Evolutionary conservation across 2,888 invertebrate species (phyloP).

Genomic region (Sialis lutaria): DNA sequence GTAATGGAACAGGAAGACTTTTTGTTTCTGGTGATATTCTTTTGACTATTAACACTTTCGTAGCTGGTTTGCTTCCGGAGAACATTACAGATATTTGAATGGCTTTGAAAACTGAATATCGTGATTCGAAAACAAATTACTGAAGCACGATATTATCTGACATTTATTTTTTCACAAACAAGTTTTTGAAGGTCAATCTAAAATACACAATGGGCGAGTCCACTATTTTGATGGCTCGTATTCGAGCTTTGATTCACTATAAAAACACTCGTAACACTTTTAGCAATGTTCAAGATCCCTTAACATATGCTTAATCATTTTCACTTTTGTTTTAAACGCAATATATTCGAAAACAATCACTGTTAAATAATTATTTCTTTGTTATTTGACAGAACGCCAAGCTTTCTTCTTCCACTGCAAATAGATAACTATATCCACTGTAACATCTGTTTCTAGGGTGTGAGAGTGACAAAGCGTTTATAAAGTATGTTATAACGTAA

Average conservation of each 20-base stretch:
- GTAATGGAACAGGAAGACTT: conserved; percentile 34
- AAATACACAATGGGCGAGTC: conserved; percentile 23
- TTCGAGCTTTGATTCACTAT: neutral
- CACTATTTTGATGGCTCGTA: conserved; percentile 14
- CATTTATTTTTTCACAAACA: neutral
- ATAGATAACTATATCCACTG: too few species aligned
- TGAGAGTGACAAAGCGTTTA: too few species aligned
- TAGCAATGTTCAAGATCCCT: conserved; percentile 2
- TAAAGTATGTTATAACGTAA: too few species aligned
- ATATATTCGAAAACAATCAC: neutral
- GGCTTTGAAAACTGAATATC: too few species aligned
- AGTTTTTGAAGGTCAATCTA: neutral
- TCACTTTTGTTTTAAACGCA: neutral
- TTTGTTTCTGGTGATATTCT: conserved; percentile 24
- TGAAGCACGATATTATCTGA: too few species aligned
- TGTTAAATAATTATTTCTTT: too few species aligned
- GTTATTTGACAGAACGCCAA: too few species aligned
- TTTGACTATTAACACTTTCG: neutral
- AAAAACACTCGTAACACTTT: neutral
- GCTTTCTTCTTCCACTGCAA: too few species aligned
- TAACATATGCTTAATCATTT: conserved; percentile 3
- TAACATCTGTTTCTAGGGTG: too few species aligned
- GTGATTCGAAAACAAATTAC: too few species aligned
- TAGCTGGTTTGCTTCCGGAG: conserved; percentile 3
- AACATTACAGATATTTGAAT: conserved; percentile 3